Evolutionary conservation across 1,140 invertebrate species (phyloP), one percentile per base, ranked within the genome.

Genomic region (Nasonia giraulti): DNA sequence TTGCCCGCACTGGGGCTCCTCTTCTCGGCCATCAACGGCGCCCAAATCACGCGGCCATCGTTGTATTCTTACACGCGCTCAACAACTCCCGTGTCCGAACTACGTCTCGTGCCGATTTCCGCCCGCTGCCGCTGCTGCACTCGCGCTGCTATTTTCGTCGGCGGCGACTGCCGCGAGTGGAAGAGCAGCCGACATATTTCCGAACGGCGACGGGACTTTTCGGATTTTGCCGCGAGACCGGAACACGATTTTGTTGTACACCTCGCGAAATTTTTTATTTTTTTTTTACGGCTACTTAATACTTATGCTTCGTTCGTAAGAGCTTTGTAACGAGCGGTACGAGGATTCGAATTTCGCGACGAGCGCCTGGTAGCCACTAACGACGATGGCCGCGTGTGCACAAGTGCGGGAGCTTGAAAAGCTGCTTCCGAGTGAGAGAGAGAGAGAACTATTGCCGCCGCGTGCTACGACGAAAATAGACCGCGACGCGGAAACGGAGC

Each of bases 161-260:
- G 20, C 20, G 55, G 0, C 55, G 14, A 6, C 14, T 27, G 27
- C 4, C 14, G 50, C 20, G 55, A 62, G 55, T 7, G 17, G 55
- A n/a, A 20, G 17, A 62, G 17, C 47, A 47, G 81, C 62, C 81
- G 81, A 66, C 81, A 83, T 83, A 68, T 77, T 83, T 83, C 74
- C 82, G 82, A 40, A 37, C 33, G 27, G 17, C 23, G 20, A 27
- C 68, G 7, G 7, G 31, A 55, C 50, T 27, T 27, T 27, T 55
- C 50, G 50, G 5, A 55, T 55, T 55, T 55, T 55, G 0, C 50
- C 50, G 14, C 50, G 8, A 44, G 40, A 8, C 7, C 40, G 40
- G 40, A 44, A 44, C 40, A 10, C 40, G 7, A 44, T 37, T 37
- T 37, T 37, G 5, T 37, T 37, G 5, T 37, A 37, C 33, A 4